Conservation (phyloP, 2,888 invertebrate genomes). For the Morpho helenor region DNA sequence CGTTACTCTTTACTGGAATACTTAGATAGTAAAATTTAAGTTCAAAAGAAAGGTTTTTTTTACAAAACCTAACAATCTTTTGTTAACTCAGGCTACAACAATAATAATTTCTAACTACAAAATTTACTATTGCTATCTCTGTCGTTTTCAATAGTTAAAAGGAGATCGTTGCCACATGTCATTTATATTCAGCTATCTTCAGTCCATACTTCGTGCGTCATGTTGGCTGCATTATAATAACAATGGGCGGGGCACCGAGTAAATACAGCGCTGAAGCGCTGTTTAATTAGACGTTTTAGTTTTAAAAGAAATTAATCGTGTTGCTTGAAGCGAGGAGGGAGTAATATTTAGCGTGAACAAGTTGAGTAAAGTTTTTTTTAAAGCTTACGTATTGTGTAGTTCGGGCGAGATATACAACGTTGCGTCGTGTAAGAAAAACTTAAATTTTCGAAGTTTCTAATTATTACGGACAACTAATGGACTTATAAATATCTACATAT, state of each 20-base stretch:
- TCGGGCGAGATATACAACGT: conserved; percentile 45
- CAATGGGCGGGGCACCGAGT: conserved; percentile 57
- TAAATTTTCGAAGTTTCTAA: conserved; percentile 1
- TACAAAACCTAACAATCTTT: not conserved
- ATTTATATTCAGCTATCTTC: conserved; percentile 48
- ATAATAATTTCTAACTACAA: conserved; percentile 17
- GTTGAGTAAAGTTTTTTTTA: conserved; percentile 73
- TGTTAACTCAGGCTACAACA: conserved; percentile 5
- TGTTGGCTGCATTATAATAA: conserved; percentile 77
- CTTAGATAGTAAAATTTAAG: no score
- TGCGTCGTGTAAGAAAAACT: conserved; percentile 25
- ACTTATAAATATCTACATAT: conserved; percentile 14
- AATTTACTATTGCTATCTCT: conserved; percentile 34
- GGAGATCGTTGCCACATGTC: conserved; percentile 34
- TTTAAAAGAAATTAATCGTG: not conserved
- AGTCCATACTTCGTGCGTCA: conserved; percentile 57
- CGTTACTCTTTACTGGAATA: no score
- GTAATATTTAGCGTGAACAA: conserved; percentile 29
- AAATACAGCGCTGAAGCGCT: conserved; percentile 47
- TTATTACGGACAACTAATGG: not conserved
- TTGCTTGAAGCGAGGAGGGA: conserved; percentile 36
- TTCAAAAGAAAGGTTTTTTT: no score
- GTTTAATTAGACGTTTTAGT: conserved; percentile 15
- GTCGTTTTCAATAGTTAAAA: conserved; percentile 32
- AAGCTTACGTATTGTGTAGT: conserved; percentile 63